phyloP scores from a whole-genome alignment of 2,797 vertebrate species.

The Picus viridis region DNA sequence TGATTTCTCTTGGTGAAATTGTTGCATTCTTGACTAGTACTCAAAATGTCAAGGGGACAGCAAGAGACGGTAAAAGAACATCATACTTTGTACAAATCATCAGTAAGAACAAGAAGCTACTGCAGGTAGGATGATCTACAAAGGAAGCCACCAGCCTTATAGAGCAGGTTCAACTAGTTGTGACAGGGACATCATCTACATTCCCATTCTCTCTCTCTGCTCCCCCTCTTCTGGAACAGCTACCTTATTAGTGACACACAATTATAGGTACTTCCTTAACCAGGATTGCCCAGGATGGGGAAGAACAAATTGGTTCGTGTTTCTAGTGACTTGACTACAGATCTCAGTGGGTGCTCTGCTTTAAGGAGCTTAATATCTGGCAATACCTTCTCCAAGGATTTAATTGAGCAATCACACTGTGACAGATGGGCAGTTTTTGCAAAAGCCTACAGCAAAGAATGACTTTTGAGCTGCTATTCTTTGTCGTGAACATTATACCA shows the following conservation, averaged over 20 bases:
- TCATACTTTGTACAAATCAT: not conserved
- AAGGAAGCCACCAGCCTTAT: not conserved
- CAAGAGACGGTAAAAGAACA: not conserved
- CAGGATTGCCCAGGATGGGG: not conserved
- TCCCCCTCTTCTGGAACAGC: not conserved
- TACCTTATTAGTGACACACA: rapidly evolving
- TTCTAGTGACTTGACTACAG: not conserved
- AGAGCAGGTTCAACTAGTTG: not conserved
- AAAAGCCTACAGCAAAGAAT: not conserved
- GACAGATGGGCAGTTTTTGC: not conserved
- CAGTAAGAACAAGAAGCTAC: rapidly evolving
- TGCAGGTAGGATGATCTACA: not conserved
- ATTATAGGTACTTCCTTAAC: not conserved
- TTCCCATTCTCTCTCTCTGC: not conserved
- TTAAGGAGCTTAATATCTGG: not conserved
- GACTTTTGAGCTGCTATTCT: not conserved
- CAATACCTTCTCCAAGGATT: not conserved
- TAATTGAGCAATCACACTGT: slow-evolving; percentile 16
- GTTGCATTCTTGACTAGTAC: not conserved
- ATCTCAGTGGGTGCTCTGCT: not conserved
- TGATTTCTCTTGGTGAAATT: not conserved
- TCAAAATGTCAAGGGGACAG: not conserved
- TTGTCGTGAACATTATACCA: not conserved
- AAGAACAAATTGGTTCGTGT: not conserved
- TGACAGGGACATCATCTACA: not conserved